phyloP scores from a whole-genome alignment of 1,140 invertebrate genomes.

The Solen grandis region DNA sequence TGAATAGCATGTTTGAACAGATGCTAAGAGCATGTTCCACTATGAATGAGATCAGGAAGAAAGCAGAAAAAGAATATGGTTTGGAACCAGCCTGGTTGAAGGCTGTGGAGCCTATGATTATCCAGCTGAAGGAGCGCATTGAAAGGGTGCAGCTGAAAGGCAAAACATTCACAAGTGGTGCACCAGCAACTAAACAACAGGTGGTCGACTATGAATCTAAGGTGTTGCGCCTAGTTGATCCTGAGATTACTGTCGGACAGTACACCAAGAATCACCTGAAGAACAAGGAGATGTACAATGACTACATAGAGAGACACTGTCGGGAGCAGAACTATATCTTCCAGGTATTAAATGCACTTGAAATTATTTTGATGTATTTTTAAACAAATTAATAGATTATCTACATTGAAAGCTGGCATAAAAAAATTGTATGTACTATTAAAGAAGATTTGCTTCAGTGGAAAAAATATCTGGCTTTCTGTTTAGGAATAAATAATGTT shows the following conservation, averaged over 20 bases:
- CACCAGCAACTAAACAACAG: slow-evolving; percentile 23
- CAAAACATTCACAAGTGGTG: slow-evolving; percentile 8
- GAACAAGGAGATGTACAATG: slow-evolving; percentile 15
- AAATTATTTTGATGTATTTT: background rate
- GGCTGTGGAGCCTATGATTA: slow-evolving; percentile 26
- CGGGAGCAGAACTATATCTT: slow-evolving; percentile 50
- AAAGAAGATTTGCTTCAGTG: background rate
- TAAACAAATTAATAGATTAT: background rate
- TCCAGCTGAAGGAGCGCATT: slow-evolving; percentile 28
- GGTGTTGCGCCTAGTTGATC: background rate
- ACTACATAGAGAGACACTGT: slow-evolving; percentile 48
- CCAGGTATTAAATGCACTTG: slow-evolving; percentile 35
- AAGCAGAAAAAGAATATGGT: slow-evolving; percentile 31
- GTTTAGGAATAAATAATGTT: no score
- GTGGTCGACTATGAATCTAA: slow-evolving; percentile 34
- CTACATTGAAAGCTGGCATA: background rate
- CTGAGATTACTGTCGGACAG: slow-evolving; percentile 21
- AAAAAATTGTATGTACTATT: background rate
- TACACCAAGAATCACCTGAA: slow-evolving; percentile 47
- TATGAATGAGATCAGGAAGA: slow-evolving; percentile 55
- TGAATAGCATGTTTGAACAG: slow-evolving; percentile 39
- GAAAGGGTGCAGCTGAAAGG: slow-evolving; percentile 30
- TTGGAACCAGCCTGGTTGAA: slow-evolving; percentile 32
- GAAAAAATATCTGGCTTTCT: background rate
- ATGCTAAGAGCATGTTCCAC: slow-evolving; percentile 26